Percentiles rank a stretch among this genome's conserved stretches.
Conservation (phyloP, 2,113 vertebrate species). For the Paracanthobrama guichenoti region DNA sequence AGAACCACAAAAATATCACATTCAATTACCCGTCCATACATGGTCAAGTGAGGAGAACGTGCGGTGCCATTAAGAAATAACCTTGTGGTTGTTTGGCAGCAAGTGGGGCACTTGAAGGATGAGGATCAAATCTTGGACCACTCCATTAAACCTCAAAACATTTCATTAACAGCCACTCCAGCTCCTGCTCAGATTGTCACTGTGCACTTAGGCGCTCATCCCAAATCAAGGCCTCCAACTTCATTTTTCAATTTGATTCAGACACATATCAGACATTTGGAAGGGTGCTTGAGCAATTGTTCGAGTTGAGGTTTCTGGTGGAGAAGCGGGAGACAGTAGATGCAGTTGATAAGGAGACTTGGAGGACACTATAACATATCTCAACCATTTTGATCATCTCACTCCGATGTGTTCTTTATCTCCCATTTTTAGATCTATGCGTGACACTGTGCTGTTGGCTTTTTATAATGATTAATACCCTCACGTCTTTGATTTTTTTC, state of each 20-base stretch:
- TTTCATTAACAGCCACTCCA: slow-evolving; percentile 44
- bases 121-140: slow-evolving; percentile 25
- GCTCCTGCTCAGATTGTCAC: slow-evolving; percentile 20
- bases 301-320: not conserved
- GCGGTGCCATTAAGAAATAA: slow-evolving; percentile 38
- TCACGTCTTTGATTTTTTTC: slow-evolving; percentile 54
- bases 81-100: slow-evolving; percentile 38
- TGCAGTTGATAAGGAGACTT: not conserved
- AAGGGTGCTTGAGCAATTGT: not conserved
- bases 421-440: slow-evolving; percentile 54
- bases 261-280: not conserved
- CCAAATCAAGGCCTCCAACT: slow-evolving; percentile 1
- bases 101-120: slow-evolving; percentile 20
- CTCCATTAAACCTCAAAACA: slow-evolving; percentile 38
- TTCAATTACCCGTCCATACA: not conserved
- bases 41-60: slow-evolving; percentile 14
- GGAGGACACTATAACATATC: slow-evolving; percentile 7
- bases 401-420: slow-evolving; percentile 46
- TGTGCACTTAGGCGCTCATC: slow-evolving; percentile 30
- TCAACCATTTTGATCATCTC: slow-evolving; percentile 23
- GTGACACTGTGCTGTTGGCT: slow-evolving; percentile 56
- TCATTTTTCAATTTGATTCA: slow-evolving; percentile 36
- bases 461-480: slow-evolving; percentile 70
- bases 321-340: not conserved
- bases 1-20: slow-evolving; percentile 26